A percentile compares a stretch with the other conserved stretches of the same genome.
Conservation (phyloP, 2,888 invertebrate genomes). For the Helicoverpa assulta region DNA sequence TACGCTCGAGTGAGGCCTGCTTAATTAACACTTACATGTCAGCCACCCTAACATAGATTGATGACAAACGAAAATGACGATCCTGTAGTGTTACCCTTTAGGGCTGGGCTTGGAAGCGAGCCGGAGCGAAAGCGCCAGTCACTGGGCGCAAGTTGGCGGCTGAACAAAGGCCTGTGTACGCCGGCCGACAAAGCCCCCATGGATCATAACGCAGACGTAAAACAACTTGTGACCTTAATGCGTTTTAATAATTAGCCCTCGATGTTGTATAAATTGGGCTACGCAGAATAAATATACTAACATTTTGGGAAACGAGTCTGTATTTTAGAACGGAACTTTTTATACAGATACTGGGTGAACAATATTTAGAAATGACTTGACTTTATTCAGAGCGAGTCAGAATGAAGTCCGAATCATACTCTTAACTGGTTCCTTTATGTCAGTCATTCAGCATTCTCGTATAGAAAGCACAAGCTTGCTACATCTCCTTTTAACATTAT, state of each 20-base stretch:
- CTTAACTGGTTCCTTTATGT: slow-evolving; percentile 35
- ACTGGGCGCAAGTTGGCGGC: slow-evolving; percentile 78
- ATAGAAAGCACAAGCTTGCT: slow-evolving; percentile 15
- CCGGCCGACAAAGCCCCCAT: slow-evolving; percentile 75
- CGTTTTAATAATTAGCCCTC: slow-evolving; percentile 86
- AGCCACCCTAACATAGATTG: slow-evolving; percentile 89
- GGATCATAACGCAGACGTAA: slow-evolving; percentile 81
- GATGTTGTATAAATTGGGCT: slow-evolving; percentile 56
- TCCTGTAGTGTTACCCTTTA: slow-evolving; percentile 81
- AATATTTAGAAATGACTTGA: slow-evolving; percentile 26
- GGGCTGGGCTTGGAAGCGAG: slow-evolving; percentile 78
- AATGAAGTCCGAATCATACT: slow-evolving; percentile 18
- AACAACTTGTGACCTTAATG: slow-evolving; percentile 85
- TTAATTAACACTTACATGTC: slow-evolving; percentile 91
- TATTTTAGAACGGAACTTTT: slow-evolving; percentile 8
- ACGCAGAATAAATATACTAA: slow-evolving; percentile 23
- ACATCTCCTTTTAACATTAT: slow-evolving; percentile 2
- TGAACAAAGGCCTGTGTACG: slow-evolving; percentile 81
- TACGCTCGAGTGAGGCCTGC: slow-evolving; percentile 89
- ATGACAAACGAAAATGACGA: slow-evolving; percentile 90
- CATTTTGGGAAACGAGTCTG: slow-evolving; percentile 24
- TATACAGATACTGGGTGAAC: background rate
- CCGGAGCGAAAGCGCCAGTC: slow-evolving; percentile 84
- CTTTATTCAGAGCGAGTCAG: slow-evolving; percentile 14
- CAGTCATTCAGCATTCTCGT: slow-evolving; percentile 25